Evolutionary conservation across 2,113 vertebrate genomes (phyloP), one percentile per base, ranked within the genome.

Genomic region (Galbula dea): DNA sequence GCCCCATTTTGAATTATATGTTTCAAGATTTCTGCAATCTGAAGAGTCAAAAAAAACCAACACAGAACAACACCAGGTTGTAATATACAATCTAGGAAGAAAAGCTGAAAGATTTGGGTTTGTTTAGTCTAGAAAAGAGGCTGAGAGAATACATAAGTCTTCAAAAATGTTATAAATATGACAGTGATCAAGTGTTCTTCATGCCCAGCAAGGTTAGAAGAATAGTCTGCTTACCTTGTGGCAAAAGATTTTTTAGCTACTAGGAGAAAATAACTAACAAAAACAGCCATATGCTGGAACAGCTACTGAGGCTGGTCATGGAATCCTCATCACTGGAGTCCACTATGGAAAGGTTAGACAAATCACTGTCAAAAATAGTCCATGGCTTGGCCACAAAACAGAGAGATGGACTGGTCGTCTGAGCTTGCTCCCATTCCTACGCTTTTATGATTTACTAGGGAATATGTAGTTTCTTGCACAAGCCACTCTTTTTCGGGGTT

Each of bases 61-160:
- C n/a, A 34, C 14, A 55, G 43, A 39, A 37, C 10, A 19, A 65
- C n/a, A 68, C 16, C 37, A 85, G 30, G 24, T 67, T 90, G 73
- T 59, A 91, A 94, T 94, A 95, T 59, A 90, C 3, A 1, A 93
- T 67, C 73, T 93, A 91, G 68, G 86, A 88, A 67, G 65, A 94
- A 96, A 93, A 94, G 65, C 61, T 86, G 83, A 71, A 95, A 94
- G 83, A 88, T 78, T 57, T 75, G 68, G 16, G 61, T 90, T 95
- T 96, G 96, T 96, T 96, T 96, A 96, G 95, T 96, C 95, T 96
- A 95, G 86, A 78, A 90, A 88, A 78, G 73, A 93, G 83, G 72
- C 83, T 67, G 65, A 94, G 76, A 80, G 24, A 95, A 93, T 63
- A 92, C 92, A 57, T 95, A 96, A 96, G 61, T 94, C 69, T 95